Evolutionary conservation across 2,113 vertebrate genomes (phyloP), one percentile per base, ranked within the genome.

Genomic region (Brachirus orientalis): DNA sequence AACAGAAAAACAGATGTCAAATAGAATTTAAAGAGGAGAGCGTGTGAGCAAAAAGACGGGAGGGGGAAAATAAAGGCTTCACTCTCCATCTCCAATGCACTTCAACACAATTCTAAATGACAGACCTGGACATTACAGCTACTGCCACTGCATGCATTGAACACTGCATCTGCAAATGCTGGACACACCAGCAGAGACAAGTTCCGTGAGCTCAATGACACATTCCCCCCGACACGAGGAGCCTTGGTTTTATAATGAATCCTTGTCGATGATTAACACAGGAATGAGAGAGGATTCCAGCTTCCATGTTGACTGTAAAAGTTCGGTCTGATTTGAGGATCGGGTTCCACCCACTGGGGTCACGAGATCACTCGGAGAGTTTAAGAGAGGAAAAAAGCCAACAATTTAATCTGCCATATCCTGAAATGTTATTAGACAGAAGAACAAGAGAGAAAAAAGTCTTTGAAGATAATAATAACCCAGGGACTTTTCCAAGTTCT

Each of bases 1-100:
- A 57, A 64, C 80, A 63, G 66, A 77, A 77, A 87, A 87, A 84
- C 85, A 82, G 80, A 86, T 74, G 86, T 87, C 75, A 69, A 68
- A 71, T 12, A 64, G 48, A 74, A 76, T 68, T 68, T 72, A 41
- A 68, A 83, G 55, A 69, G 55, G 46, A 41, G 71, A 77, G 67
- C 48, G 60, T 66, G 79, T 53, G 63, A 79, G 72, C 54, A 59
- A 63, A 74, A 38, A 43, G 19, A 17, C 47, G 8, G 69, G 13
- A 11, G 66, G 16, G 16, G 46, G 18, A 22, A 7, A 20, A 33
- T 28, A n/a, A 59, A 48, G 5, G 50, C 20, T 46, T 66, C 56
- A 20, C 61, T 17, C 33, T 48, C 53, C 56, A 18, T 69, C 69
- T 71, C 54, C 54, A 54, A 67, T 55, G 74, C 40, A 65, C 60